phyloP scores from a whole-genome alignment of 2,888 invertebrate genomes.

The Portevinia maculata region DNA sequence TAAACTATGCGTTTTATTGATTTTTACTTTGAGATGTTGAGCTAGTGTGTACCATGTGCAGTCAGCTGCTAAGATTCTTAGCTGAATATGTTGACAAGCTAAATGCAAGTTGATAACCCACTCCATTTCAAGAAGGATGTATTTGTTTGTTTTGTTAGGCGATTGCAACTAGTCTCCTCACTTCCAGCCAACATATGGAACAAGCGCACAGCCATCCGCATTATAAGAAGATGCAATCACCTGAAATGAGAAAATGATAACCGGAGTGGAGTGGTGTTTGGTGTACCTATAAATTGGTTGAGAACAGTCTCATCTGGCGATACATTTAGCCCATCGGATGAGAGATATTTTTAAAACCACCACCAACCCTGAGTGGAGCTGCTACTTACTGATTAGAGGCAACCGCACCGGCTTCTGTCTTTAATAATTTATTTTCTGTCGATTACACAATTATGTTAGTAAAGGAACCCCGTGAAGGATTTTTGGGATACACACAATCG shows the following conservation, averaged over 20 bases:
- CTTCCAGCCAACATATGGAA: slow-evolving; percentile 15
- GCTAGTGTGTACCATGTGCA: slow-evolving; percentile 12
- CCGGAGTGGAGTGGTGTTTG: not conserved
- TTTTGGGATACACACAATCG: slow-evolving; percentile 1
- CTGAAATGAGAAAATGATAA: slow-evolving; percentile 34
- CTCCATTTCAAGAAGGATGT: slow-evolving; percentile 2
- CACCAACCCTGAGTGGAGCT: slow-evolving; percentile 1
- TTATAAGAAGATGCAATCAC: slow-evolving; percentile 43
- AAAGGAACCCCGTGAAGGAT: slow-evolving; percentile 6
- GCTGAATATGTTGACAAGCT: slow-evolving; percentile 28
- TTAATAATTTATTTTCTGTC: slow-evolving; percentile 27
- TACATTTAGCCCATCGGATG: not conserved
- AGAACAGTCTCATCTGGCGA: not conserved
- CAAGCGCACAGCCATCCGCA: not conserved
- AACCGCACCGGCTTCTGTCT: slow-evolving; percentile 12
- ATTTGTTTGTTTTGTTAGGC: slow-evolving; percentile 1
- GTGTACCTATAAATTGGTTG: slow-evolving; percentile 8
- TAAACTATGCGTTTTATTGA: slow-evolving; percentile 64
- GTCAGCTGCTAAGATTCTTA: slow-evolving; percentile 55
- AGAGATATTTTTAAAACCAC: slow-evolving; percentile 42
- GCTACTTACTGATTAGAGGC: slow-evolving; percentile 17
- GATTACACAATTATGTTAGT: slow-evolving; percentile 52
- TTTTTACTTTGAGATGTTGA: slow-evolving; percentile 44
- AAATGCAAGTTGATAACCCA: not conserved
- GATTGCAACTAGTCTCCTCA: not conserved